Conservation (phyloP, 2,797 vertebrate species). For the Lacerta bilineata region DNA sequence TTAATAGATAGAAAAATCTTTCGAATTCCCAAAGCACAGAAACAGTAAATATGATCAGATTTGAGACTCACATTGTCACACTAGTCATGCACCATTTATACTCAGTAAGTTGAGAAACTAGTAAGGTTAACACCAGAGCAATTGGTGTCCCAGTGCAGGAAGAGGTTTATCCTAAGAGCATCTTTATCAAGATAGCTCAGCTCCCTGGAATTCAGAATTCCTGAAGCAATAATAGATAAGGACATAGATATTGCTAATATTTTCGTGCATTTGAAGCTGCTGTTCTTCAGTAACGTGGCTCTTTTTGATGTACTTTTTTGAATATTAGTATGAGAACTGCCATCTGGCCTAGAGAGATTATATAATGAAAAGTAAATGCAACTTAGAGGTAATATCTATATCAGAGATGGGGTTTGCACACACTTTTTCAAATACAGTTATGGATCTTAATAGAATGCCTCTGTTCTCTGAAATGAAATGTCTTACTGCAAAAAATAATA, state of each 20-base stretch:
- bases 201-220: neutral
- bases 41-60: neutral
- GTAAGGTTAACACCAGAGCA: slow-evolving; percentile 14
- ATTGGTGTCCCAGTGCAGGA: neutral
- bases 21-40: neutral
- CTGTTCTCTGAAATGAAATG: slow-evolving; percentile 50
- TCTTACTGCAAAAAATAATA: slow-evolving; percentile 29
- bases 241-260: slow-evolving; percentile 6
- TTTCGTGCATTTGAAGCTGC: slow-evolving; percentile 13
- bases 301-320: slow-evolving; percentile 29
- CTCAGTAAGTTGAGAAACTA: slow-evolving; percentile 19
- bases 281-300: slow-evolving; percentile 20
- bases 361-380: slow-evolving; percentile 45
- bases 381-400: slow-evolving; percentile 23
- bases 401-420: slow-evolving; percentile 44
- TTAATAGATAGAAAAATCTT: neutral
- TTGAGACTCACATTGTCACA: neutral
- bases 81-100: slow-evolving; percentile 17
- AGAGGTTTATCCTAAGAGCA: slow-evolving; percentile 33
- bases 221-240: slow-evolving; percentile 31
- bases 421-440: slow-evolving; percentile 33
- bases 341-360: slow-evolving; percentile 40
- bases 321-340: slow-evolving; percentile 34
- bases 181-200: slow-evolving; percentile 30
- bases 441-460: slow-evolving; percentile 36